Evolutionary conservation across 2,797 vertebrate species (phyloP).

Genomic region (Chelonia mydas): DNA sequence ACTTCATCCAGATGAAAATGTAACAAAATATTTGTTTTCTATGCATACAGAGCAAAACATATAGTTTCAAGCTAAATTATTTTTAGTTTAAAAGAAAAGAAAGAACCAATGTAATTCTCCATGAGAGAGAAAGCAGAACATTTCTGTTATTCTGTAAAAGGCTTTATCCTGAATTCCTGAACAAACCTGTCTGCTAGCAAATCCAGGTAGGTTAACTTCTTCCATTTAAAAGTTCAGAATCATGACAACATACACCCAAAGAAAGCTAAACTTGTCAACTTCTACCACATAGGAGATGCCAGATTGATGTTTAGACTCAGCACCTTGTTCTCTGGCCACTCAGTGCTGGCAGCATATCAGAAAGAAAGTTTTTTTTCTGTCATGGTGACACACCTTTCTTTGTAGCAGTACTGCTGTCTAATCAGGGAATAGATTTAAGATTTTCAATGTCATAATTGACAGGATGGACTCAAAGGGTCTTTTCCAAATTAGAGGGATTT

Average conservation of each 20-base stretch:
- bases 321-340: not conserved
- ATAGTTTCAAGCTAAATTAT: not conserved
- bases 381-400: not conserved
- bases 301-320: not conserved
- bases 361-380: not conserved
- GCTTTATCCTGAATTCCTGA: not conserved
- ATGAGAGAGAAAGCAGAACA: not conserved
- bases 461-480: not conserved
- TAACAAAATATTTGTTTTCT: constrained; percentile 47
- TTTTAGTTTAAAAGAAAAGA: constrained; percentile 16
- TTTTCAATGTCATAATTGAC: not conserved
- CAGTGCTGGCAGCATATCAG: not conserved
- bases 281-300: not conserved
- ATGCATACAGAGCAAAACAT: not conserved
- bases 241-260: constrained; percentile 11
- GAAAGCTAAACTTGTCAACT: not conserved
- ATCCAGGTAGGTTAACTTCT: constrained; percentile 14
- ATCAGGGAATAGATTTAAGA: not conserved
- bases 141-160: not conserved
- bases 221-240: not conserved
- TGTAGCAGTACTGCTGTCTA: not conserved
- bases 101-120: not conserved
- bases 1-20: constrained; percentile 63
- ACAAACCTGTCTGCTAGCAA: not conserved
- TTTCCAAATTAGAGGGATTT: not conserved